These are phyloP conservation scores for Anabacerthia variegaticeps DNA, from an alignment of 2,797 vertebrate species.

Conservation along the genomic window DNA sequence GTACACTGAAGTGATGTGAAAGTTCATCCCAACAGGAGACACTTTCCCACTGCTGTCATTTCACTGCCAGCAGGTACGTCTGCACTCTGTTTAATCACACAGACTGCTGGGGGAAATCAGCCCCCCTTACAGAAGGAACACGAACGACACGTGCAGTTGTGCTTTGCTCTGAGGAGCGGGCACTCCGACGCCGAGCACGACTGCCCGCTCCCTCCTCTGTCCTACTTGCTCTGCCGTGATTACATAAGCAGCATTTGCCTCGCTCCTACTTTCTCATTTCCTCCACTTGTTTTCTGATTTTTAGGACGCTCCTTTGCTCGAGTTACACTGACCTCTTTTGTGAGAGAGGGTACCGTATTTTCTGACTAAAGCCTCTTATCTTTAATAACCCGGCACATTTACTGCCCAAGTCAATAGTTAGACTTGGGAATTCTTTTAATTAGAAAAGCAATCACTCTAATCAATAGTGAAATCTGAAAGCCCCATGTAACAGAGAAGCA, in stretches of 20 bases:
- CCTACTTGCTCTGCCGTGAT: constrained; percentile 35
- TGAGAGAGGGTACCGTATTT: not conserved
- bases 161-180: not conserved
- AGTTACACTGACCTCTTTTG: constrained; percentile 66
- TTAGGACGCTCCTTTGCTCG: constrained; percentile 46
- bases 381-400: not conserved
- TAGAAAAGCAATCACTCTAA: not conserved
- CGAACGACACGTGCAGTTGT: rapidly evolving
- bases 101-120: not conserved
- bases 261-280: not conserved
- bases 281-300: constrained; percentile 31
- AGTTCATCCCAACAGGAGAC: not conserved
- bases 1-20: not conserved
- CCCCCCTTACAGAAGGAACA: rapidly evolving
- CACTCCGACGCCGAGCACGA: rapidly evolving
- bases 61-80: rapidly evolving
- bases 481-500: not conserved
- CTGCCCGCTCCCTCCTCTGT: not conserved
- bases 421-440: constrained; percentile 42
- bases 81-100: not conserved
- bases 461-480: constrained; percentile 24
- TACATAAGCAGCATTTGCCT: constrained; percentile 50
- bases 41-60: not conserved
- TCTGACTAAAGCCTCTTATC: constrained; percentile 48
- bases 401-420: not conserved